Conservation (phyloP, 2,888 invertebrate species). For the Xanthia icteritia region DNA sequence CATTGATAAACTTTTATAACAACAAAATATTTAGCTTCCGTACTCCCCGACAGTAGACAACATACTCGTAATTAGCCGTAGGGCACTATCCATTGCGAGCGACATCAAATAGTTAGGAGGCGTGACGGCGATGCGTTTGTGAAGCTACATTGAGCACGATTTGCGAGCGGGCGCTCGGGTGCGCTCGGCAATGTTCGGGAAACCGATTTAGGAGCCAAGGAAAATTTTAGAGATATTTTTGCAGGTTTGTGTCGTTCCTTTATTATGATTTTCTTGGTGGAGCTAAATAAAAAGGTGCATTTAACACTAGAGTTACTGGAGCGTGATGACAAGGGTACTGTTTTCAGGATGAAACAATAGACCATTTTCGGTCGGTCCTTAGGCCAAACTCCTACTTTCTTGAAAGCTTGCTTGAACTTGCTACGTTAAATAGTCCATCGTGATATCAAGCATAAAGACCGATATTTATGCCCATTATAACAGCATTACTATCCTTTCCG, state of each 20-base stretch:
- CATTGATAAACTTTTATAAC: neutral
- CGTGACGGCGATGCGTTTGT: constrained; percentile 70
- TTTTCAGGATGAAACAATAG: neutral
- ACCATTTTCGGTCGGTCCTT: neutral
- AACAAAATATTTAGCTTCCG: constrained; percentile 3
- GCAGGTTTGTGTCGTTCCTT: constrained; percentile 16
- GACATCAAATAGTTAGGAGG: constrained; percentile 68
- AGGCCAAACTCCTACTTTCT: neutral
- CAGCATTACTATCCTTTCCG: too few relatives aligned
- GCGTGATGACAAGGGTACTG: neutral
- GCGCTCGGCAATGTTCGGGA: constrained; percentile 43
- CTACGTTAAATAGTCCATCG: neutral
- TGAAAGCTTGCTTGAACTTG: neutral
- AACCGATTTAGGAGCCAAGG: constrained; percentile 53
- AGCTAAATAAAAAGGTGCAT: constrained; percentile 26
- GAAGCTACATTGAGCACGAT: constrained; percentile 80
- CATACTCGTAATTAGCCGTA: constrained; percentile 61
- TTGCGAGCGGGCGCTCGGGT: constrained; percentile 71
- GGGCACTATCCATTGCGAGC: constrained; percentile 64
- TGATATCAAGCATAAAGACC: neutral
- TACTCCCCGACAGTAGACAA: constrained; percentile 20
- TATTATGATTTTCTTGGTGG: constrained; percentile 29
- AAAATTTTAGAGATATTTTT: constrained; percentile 51
- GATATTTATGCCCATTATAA: too few relatives aligned
- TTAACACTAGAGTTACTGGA: constrained; percentile 16